phyloP scores from a whole-genome alignment of 1,140 invertebrate species.

The Myzus persicae region DNA sequence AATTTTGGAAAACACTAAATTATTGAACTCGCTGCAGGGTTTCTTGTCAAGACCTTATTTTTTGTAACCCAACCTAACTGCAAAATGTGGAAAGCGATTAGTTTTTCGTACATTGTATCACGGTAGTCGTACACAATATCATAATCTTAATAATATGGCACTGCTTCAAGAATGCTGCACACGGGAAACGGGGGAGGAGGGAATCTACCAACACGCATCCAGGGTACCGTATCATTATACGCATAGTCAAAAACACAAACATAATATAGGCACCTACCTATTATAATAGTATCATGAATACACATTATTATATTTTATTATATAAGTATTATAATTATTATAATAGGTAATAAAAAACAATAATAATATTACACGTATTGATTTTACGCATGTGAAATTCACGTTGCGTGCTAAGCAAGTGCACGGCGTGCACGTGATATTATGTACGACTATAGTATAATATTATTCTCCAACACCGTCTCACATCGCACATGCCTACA shows the following conservation, averaged over 20 bases:
- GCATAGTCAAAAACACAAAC: too few species aligned
- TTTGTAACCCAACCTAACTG: not conserved
- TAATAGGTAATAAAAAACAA: not conserved
- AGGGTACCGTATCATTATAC: too few species aligned
- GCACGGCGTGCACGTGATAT: not conserved
- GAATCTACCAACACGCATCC: not conserved
- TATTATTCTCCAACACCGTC: not conserved
- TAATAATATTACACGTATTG: not conserved
- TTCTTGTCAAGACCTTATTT: not conserved
- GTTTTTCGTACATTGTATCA: not conserved
- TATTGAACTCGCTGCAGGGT: too few species aligned
- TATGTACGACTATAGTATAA: not conserved
- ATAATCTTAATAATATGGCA: not conserved
- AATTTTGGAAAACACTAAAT: too few species aligned
- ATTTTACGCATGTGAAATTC: constrained; percentile 28
- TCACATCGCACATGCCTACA: not conserved
- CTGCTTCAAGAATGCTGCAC: not conserved
- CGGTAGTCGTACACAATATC: not conserved
- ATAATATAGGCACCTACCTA: too few species aligned
- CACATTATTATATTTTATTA: too few species aligned
- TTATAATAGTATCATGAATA: too few species aligned
- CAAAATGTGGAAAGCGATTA: not conserved
- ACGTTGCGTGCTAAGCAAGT: constrained; percentile 20
- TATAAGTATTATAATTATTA: not conserved
- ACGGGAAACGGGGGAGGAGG: not conserved